phyloP scores from a whole-genome alignment of 2,797 vertebrate species.

The Rhynchonycteris naso region DNA sequence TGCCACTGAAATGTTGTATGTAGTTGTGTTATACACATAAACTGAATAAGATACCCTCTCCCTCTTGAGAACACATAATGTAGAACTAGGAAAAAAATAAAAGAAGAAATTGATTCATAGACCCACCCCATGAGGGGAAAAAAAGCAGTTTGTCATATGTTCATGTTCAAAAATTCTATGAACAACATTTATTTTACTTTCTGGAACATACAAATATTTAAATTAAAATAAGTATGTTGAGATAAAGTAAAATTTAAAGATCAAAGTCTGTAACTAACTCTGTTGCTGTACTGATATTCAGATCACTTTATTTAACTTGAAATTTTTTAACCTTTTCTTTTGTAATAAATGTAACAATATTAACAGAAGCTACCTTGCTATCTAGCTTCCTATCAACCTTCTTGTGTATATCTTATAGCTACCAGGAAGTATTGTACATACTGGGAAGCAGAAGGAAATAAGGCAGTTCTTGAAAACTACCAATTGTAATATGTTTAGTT shows the following conservation, averaged over 20 bases:
- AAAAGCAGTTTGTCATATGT: background rate
- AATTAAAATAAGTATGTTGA: background rate
- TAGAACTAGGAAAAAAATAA: background rate
- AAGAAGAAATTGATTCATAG: background rate
- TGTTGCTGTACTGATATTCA: background rate
- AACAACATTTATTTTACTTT: background rate
- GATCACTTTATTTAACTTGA: background rate
- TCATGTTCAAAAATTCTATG: background rate
- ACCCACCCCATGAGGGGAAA: background rate
- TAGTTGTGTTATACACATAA: background rate
- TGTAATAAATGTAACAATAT: background rate
- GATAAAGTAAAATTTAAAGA: background rate
- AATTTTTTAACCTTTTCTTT: background rate
- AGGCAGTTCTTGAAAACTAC: background rate
- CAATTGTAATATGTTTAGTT: background rate
- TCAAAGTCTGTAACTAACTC: background rate
- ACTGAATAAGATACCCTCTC: background rate
- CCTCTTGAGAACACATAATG: background rate
- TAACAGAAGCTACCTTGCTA: background rate
- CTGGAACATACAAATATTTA: background rate
- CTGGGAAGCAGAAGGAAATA: background rate
- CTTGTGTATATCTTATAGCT: background rate
- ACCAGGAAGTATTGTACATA: background rate
- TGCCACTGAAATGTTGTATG: background rate
- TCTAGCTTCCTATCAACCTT: background rate